Percentiles rank a stretch among this genome's conserved stretches.
Conservation (phyloP, 2,797 vertebrate species). For the Eospalax fontanierii region DNA sequence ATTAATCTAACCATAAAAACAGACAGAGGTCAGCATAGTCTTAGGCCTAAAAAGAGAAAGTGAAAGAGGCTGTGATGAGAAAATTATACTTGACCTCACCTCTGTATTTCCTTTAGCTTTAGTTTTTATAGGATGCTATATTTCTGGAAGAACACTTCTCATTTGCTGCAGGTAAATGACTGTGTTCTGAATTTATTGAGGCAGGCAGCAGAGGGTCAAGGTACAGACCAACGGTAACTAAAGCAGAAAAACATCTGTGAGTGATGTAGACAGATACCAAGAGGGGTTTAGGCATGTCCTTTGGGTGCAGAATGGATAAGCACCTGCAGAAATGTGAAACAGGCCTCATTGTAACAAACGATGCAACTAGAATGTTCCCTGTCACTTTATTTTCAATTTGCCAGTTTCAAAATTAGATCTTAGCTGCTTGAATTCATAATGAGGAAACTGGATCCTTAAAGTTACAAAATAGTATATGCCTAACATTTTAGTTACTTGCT, state of each 20-base stretch:
- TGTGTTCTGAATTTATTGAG: constrained; percentile 74
- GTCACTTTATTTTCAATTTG: background rate
- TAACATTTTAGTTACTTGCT: background rate
- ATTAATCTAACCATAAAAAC: constrained; percentile 77
- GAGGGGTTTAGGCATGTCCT: background rate
- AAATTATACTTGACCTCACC: constrained; percentile 78
- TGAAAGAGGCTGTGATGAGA: constrained; percentile 58
- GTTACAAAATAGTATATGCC: background rate
- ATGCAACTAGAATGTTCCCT: background rate
- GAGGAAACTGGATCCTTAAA: background rate
- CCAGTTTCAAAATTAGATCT: background rate
- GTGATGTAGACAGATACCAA: background rate
- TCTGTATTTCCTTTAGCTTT: constrained; percentile 66
- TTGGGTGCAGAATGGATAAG: background rate
- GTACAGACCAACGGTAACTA: constrained; percentile 74
- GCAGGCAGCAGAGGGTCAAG: constrained; percentile 66
- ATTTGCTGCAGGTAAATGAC: constrained; percentile 77
- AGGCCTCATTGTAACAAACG: background rate
- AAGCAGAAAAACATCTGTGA: constrained; percentile 52
- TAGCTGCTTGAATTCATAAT: background rate
- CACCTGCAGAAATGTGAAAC: background rate
- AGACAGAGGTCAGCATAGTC: constrained; percentile 65
- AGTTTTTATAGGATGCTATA: constrained; percentile 78
- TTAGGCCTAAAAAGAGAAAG: constrained; percentile 67
- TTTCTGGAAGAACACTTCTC: constrained; percentile 67